Evolutionary conservation across 2,113 vertebrate species (phyloP).

Genomic region (Bujurquina vittata): DNA sequence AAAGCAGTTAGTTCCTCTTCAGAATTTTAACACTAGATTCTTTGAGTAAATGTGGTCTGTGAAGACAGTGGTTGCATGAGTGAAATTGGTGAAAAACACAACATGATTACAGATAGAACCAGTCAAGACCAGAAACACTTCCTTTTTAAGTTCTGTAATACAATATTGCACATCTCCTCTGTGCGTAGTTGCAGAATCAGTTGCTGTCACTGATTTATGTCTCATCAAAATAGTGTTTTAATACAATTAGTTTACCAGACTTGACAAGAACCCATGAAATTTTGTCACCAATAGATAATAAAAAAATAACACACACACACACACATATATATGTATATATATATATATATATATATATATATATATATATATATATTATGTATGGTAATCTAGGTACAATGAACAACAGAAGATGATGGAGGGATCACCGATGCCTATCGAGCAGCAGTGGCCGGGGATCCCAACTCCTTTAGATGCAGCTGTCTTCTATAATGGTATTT

Average conservation of each 20-base stretch:
- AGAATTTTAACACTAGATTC: too few relatives aligned
- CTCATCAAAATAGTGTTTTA: not conserved
- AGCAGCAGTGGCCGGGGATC: conserved; percentile 84
- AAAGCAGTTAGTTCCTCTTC: too few relatives aligned
- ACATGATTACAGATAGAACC: rapidly evolving
- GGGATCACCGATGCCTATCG: conserved; percentile 76
- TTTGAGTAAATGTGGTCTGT: too few relatives aligned
- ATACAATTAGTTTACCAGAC: not conserved
- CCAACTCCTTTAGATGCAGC: conserved; percentile 84
- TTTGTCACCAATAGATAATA: not conserved
- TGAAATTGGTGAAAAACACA: not conserved
- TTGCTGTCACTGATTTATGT: not conserved
- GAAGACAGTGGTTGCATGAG: too few relatives aligned
- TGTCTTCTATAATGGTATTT: conserved; percentile 52
- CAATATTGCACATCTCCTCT: not conserved
- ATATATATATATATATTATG: not conserved
- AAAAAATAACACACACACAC: not conserved
- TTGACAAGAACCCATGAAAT: rapidly evolving
- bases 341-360: not conserved
- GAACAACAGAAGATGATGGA: conserved; percentile 81
- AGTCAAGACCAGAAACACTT: not conserved
- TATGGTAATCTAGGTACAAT: conserved; percentile 76
- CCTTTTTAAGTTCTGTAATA: not conserved
- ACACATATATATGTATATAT: too few relatives aligned
- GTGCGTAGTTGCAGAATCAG: not conserved